Percentiles rank a stretch among this genome's conserved stretches.
Evolutionary conservation across 2,797 vertebrate genomes (phyloP).

Genomic region (Pelodytes ibericus): DNA sequence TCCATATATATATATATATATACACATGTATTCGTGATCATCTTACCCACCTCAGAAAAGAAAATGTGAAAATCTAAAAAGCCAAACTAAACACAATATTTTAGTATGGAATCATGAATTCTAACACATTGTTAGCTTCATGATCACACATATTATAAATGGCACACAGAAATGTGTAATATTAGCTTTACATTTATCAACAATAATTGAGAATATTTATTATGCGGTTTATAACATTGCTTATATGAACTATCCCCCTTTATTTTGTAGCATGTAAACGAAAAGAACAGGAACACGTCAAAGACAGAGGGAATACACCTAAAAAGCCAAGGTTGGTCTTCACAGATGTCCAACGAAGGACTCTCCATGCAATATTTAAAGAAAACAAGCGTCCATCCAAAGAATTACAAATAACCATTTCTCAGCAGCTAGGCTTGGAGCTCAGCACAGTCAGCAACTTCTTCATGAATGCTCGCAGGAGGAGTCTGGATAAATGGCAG

Average conservation of each 20-base stretch:
- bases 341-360: conserved; percentile 97
- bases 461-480: conserved; percentile 98
- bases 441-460: conserved; percentile 98
- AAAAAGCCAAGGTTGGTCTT: conserved; percentile 98
- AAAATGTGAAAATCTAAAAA: too few species aligned
- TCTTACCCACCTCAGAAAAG: too few species aligned
- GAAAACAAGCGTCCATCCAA: conserved; percentile 99
- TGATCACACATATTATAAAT: too few species aligned
- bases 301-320: conserved; percentile 87
- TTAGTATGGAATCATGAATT: too few species aligned
- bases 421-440: conserved; percentile 98
- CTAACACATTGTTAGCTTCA: too few species aligned
- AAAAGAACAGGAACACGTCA: conserved; percentile 94
- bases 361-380: conserved; percentile 99
- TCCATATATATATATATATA: too few species aligned
- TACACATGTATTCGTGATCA: too few species aligned
- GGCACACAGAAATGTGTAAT: too few species aligned
- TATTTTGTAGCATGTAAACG: conserved; percentile 92
- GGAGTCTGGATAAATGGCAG: conserved; percentile 98
- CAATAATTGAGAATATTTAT: background rate
- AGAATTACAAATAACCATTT: conserved; percentile 98
- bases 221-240: background rate
- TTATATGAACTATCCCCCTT: conserved; percentile 17
- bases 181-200: background rate
- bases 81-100: too few species aligned